These are phyloP conservation scores for Arctia plantaginis DNA, from an alignment of 2,888 invertebrate species.

Conservation along the genomic window DNA sequence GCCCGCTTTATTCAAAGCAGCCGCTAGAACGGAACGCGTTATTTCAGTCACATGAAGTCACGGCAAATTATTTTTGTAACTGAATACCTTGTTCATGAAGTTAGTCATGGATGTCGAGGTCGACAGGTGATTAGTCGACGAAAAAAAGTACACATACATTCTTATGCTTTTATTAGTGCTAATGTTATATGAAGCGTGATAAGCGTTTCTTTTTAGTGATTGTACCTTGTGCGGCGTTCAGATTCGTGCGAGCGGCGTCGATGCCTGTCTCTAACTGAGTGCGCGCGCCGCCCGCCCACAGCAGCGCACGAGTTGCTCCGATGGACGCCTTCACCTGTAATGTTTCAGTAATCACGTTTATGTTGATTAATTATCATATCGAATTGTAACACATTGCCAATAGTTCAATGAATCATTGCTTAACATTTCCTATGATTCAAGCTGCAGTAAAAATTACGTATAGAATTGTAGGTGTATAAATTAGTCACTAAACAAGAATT, in stretches of 20 bases:
- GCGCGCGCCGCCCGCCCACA: conserved; percentile 73
- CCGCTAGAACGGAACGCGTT: conserved; percentile 59
- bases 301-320: conserved; percentile 56
- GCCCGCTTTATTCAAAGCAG: conserved; percentile 53
- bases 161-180: conserved; percentile 82
- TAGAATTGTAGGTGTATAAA: conserved; percentile 21
- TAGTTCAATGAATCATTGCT: conserved; percentile 49
- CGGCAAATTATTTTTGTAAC: conserved; percentile 80
- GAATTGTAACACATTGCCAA: conserved; percentile 42
- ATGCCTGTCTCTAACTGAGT: conserved; percentile 82
- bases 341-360: conserved; percentile 66
- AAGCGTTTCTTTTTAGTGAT: conserved; percentile 56
- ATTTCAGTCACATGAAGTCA: conserved; percentile 82
- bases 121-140: conserved; percentile 73
- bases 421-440: conserved; percentile 33
- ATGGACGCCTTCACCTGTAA: conserved; percentile 76
- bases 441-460: conserved; percentile 18
- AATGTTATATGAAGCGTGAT: conserved; percentile 76
- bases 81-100: conserved; percentile 73
- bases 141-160: conserved; percentile 64
- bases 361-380: conserved; percentile 55
- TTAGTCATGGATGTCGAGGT: conserved; percentile 79
- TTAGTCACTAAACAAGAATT: neutral
- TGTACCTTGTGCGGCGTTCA: conserved; percentile 84
- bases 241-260: conserved; percentile 85